Percentiles rank a stretch among this genome's conserved stretches.
These are phyloP conservation scores for Hydropotes inermis DNA, from an alignment of 2,113 vertebrate species.

Conservation along the genomic window DNA sequence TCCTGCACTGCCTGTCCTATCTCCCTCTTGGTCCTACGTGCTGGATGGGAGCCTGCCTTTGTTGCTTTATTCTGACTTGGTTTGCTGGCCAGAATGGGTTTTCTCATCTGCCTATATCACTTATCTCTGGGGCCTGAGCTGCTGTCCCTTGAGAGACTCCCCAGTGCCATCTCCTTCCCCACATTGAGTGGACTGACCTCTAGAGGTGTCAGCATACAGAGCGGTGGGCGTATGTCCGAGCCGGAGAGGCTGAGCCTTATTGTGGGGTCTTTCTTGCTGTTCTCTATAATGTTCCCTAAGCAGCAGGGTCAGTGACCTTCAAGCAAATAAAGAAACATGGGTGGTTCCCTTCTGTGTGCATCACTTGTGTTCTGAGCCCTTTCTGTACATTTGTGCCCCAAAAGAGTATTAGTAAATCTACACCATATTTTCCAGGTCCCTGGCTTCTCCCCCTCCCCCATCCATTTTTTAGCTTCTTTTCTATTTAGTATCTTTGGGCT, in stretches of 20 bases:
- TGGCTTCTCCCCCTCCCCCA: neutral
- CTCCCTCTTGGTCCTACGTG: neutral
- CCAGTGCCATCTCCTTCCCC: neutral
- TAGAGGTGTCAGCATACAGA: neutral
- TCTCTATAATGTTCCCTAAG: neutral
- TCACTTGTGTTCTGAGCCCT: neutral
- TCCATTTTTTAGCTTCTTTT: neutral
- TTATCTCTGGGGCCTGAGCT: neutral
- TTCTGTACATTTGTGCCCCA: neutral
- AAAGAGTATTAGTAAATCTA: neutral
- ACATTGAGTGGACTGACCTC: neutral
- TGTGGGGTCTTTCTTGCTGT: neutral
- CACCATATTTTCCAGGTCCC: neutral
- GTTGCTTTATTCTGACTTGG: neutral
- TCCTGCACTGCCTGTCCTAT: neutral
- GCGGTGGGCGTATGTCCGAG: neutral
- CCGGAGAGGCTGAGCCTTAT: neutral
- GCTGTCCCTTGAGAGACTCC: neutral
- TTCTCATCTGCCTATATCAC: neutral
- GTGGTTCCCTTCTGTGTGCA: neutral
- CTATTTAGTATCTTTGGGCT: neutral
- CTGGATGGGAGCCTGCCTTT: neutral
- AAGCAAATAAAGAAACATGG: neutral
- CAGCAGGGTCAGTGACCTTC: neutral
- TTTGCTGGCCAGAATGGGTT: neutral